These are phyloP conservation scores for Craniophora ligustri DNA, from an alignment of 2,888 invertebrate species.

Conservation along the genomic window DNA sequence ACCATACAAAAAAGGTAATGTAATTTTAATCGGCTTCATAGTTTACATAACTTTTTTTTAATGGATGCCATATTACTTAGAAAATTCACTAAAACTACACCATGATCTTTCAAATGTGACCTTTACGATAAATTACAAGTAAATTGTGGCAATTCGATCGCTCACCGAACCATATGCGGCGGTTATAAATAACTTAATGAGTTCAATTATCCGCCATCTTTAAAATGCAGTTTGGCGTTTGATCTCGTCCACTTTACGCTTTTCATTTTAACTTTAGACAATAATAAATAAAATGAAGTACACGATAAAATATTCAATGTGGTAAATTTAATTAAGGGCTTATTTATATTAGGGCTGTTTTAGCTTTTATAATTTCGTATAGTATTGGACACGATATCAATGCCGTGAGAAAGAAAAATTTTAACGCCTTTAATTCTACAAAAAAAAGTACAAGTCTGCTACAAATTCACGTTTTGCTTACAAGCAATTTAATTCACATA, in stretches of 20 bases:
- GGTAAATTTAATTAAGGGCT: conserved; percentile 18
- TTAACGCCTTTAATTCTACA: too few species aligned
- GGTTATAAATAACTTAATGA: conserved; percentile 77
- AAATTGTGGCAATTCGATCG: conserved; percentile 73
- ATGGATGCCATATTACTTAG: conserved; percentile 15
- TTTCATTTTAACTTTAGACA: conserved; percentile 33
- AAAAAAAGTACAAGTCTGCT: too few species aligned
- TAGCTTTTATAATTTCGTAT: background rate
- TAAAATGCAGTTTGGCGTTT: conserved; percentile 62
- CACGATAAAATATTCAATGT: conserved; percentile 1
- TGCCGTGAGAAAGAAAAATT: too few species aligned
- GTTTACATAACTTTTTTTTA: background rate
- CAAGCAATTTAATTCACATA: conserved; percentile 1
- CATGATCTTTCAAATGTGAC: conserved; percentile 47
- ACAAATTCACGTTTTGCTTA: background rate
- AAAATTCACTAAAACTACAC: conserved; percentile 26
- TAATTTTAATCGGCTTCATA: too few species aligned
- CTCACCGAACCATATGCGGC: conserved; percentile 67
- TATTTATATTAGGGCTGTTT: background rate
- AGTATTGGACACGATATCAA: too few species aligned
- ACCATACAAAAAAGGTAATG: too few species aligned
- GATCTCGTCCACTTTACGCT: conserved; percentile 48
- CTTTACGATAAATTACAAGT: conserved; percentile 71
- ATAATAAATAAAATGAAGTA: conserved; percentile 15
- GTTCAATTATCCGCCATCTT: conserved; percentile 74